Evolutionary conservation across 2,888 invertebrate genomes (phyloP), one percentile per base, ranked within the genome.

Genomic region (Notodonta ziczac): DNA sequence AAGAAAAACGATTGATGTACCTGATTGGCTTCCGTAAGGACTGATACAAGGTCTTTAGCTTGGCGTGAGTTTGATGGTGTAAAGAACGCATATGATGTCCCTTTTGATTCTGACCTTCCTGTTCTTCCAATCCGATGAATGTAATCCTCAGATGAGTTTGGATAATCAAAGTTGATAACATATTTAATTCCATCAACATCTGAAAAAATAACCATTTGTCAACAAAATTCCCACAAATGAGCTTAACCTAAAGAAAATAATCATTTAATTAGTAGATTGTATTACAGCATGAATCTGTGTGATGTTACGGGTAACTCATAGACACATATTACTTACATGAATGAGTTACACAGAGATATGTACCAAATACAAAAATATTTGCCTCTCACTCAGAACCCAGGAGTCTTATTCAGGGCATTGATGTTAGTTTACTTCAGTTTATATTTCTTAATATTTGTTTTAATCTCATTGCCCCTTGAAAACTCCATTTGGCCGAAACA

Each of bases 171-270:
- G 94, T 98, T 99, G 87, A 98, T 97, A 73, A 99, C 98, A 94
- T 97, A 98, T 94, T 98, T 98, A 83, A 99, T 98, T 86, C 98
- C 98, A 88, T 98, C 98, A 84, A 98, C 98, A 96, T 98, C 98
- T 98, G 95, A 83, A 93, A 89, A 76, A 39, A 60, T 50, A 57
- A 32, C 64, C 59, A 60, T 77, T 70, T 24, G 24, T 24, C 24
- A 24, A 77, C 65, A 76, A 76, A 60, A 70, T 76, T 12, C 8
- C 10, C 8, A 14, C 9, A 62, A 59, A 57, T 66, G 63, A 59
- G 4, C 64, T 58, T 61, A 66, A 39, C 3, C 42, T 42, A 42
- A 5, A 46, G 95, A 83, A 93, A 89, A 24, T 24, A 24, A 24
- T 24, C 76, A 65, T 77, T 58, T 52, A 59, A 64, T 62, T 61